These are phyloP conservation scores for Drosophila longiperda DNA, from an alignment of 2,888 invertebrate genomes.

Conservation along the genomic window DNA sequence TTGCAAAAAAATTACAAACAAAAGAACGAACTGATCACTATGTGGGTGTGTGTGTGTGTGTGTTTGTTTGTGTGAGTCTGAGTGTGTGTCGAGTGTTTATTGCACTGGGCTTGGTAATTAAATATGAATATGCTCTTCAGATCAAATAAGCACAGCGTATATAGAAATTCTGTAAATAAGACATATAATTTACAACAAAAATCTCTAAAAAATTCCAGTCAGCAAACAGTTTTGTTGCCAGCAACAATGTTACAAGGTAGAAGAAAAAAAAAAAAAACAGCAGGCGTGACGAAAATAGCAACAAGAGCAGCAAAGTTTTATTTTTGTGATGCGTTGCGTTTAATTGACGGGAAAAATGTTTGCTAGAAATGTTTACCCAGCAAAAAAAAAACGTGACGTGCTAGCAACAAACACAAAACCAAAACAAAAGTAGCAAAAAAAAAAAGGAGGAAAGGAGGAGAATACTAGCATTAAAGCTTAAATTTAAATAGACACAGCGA, in stretches of 20 bases:
- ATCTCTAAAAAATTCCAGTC: neutral
- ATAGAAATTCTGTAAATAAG: neutral
- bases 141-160: neutral
- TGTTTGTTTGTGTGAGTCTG: constrained; percentile 16
- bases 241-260: constrained; percentile 38
- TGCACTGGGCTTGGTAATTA: constrained; percentile 37
- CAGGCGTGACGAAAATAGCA: constrained; percentile 20
- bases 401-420: neutral
- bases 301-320: constrained; percentile 5
- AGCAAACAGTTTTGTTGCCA: constrained; percentile 18
- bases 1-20: constrained; percentile 61
- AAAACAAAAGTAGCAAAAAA: constrained; percentile 11
- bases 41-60: constrained; percentile 14
- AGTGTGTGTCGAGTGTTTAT: constrained; percentile 26
- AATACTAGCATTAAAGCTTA: constrained; percentile 17
- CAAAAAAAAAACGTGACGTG: constrained; percentile 9
- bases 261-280: constrained; percentile 17
- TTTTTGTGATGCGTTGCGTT: constrained; percentile 32
- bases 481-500: constrained; percentile 4
- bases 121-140: constrained; percentile 35
- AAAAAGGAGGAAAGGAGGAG: constrained; percentile 29
- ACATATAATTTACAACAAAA: constrained; percentile 3
- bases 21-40: constrained; percentile 39
- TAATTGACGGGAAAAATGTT: constrained; percentile 35
- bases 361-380: constrained; percentile 18